A percentile compares a stretch with the other conserved stretches of the same genome.
phyloP scores from a whole-genome alignment of 2,888 invertebrate species.

The Protodeltote pygarga region DNA sequence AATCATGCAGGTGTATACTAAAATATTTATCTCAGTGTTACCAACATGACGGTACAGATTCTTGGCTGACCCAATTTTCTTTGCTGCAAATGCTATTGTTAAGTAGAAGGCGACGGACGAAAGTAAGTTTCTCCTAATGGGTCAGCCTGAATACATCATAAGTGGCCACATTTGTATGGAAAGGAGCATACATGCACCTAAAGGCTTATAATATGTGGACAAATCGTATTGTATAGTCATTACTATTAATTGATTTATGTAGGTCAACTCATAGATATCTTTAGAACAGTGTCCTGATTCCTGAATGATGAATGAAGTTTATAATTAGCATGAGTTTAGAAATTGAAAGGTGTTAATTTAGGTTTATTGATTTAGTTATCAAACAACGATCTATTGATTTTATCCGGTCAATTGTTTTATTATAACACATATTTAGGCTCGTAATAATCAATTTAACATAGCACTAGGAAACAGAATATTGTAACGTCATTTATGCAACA shows the following conservation, averaged over 20 bases:
- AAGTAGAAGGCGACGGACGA: slow-evolving; percentile 56
- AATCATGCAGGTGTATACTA: slow-evolving; percentile 22
- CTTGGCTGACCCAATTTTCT: slow-evolving; percentile 60
- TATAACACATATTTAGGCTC: too few relatives aligned
- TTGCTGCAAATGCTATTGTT: slow-evolving; percentile 56
- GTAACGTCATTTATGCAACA: too few relatives aligned
- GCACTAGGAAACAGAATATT: too few relatives aligned
- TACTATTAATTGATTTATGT: slow-evolving; percentile 21
- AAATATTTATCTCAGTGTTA: slow-evolving; percentile 27
- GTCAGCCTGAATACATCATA: slow-evolving; percentile 71
- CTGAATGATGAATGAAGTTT: background rate
- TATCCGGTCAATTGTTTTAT: too few relatives aligned
- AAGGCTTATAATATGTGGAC: slow-evolving; percentile 23
- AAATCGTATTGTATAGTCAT: slow-evolving; percentile 40
- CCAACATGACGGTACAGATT: slow-evolving; percentile 34
- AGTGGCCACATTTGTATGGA: slow-evolving; percentile 59
- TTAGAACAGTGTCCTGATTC: slow-evolving; percentile 4
- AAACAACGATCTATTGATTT: too few relatives aligned
- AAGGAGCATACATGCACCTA: slow-evolving; percentile 36
- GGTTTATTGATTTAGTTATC: background rate
- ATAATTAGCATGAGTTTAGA: slow-evolving; percentile 8
- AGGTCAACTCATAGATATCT: slow-evolving; percentile 1
- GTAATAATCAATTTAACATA: too few relatives aligned
- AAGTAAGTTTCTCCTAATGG: slow-evolving; percentile 76
- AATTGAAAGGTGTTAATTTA: background rate